Evolutionary conservation across 2,113 vertebrate genomes (phyloP).

Genomic region (Grammatotria lemairii): DNA sequence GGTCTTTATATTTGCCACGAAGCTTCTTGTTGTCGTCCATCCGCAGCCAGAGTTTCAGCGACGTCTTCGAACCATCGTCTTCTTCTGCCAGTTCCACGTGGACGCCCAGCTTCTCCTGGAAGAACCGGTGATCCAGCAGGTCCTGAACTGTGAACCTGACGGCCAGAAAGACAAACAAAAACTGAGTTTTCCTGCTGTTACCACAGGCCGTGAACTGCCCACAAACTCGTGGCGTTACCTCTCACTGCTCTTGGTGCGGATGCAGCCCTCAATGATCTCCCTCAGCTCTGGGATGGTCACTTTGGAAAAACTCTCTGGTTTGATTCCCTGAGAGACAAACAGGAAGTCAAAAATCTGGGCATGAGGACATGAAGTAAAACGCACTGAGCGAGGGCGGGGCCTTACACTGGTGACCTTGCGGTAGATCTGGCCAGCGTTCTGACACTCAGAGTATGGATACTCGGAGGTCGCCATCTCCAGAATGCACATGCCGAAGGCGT

Average conservation of each 20-base stretch:
- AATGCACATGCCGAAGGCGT: slow-evolving; percentile 93
- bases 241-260: slow-evolving; percentile 81
- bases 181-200: not conserved
- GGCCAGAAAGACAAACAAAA: not conserved
- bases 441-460: slow-evolving; percentile 88
- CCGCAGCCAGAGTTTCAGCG: slow-evolving; percentile 88
- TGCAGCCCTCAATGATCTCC: slow-evolving; percentile 91
- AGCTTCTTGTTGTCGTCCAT: slow-evolving; percentile 88
- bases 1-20: slow-evolving; percentile 89
- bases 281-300: slow-evolving; percentile 85
- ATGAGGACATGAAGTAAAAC: not conserved
- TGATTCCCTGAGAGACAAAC: slow-evolving; percentile 75
- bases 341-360: not conserved
- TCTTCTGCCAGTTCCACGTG: slow-evolving; percentile 90
- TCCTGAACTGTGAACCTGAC: slow-evolving; percentile 91
- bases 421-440: slow-evolving; percentile 89
- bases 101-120: slow-evolving; percentile 86
- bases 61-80: slow-evolving; percentile 68
- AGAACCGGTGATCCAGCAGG: slow-evolving; percentile 89
- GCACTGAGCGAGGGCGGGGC: not conserved
- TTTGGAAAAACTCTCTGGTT: slow-evolving; percentile 88
- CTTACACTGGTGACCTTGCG: slow-evolving; percentile 89
- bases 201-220: not conserved
- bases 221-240: slow-evolving; percentile 61
- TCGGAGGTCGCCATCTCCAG: slow-evolving; percentile 92